A percentile compares a stretch with the other conserved stretches of the same genome.
These are phyloP conservation scores for Phorcus lineatus DNA, from an alignment of 2,888 invertebrate species.

Conservation along the genomic window DNA sequence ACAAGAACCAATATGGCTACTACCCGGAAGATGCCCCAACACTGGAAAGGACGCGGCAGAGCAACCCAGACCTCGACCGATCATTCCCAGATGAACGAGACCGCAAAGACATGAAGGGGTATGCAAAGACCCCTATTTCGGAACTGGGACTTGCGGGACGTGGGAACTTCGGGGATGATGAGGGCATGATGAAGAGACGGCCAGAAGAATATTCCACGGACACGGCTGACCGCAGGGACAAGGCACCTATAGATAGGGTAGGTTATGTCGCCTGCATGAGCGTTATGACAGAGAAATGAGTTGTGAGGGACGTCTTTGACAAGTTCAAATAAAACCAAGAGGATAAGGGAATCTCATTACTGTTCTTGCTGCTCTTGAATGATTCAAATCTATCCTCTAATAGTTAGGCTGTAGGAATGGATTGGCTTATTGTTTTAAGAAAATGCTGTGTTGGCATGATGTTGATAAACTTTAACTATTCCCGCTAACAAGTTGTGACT, in stretches of 20 bases:
- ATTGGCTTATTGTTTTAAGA: too few species aligned
- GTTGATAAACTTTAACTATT: too few species aligned
- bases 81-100: slow-evolving; percentile 22
- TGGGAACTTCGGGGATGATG: not conserved
- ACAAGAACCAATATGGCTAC: slow-evolving; percentile 26
- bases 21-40: slow-evolving; percentile 17
- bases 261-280: not conserved
- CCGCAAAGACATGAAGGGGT: slow-evolving; percentile 22
- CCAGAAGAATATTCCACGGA: slow-evolving; percentile 22
- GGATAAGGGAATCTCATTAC: too few species aligned
- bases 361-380: too few species aligned
- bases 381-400: too few species aligned
- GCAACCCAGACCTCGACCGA: slow-evolving; percentile 11
- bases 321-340: too few species aligned
- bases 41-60: not conserved
- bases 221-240: slow-evolving; percentile 37
- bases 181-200: not conserved
- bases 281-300: too few species aligned
- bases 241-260: slow-evolving; percentile 37
- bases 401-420: too few species aligned
- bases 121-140: slow-evolving; percentile 4
- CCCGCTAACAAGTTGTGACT: too few species aligned
- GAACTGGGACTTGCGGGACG: slow-evolving; percentile 9
- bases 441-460: too few species aligned
- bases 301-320: too few species aligned